Percentiles rank a stretch among this genome's conserved stretches.
These are phyloP conservation scores for Columbina picui DNA, from an alignment of 2,113 vertebrate species.

Conservation along the genomic window DNA sequence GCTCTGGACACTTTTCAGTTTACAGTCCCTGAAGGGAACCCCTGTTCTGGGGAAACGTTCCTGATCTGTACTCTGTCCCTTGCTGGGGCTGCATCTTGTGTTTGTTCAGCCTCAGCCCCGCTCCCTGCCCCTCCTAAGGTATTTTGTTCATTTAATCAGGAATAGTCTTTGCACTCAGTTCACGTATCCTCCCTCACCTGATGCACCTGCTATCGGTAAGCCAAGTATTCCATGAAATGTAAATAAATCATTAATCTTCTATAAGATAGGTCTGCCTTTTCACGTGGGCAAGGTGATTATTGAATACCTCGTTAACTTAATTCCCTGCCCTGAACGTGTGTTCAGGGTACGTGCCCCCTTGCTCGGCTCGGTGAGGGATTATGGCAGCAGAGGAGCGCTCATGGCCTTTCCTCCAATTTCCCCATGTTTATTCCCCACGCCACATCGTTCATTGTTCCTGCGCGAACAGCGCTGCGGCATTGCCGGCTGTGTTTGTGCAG, in stretches of 20 bases:
- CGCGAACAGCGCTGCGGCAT: fast-evolving
- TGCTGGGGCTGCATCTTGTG: background rate
- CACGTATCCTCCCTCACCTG: background rate
- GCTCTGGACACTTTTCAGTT: background rate
- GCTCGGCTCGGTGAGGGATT: background rate
- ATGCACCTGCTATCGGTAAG: background rate
- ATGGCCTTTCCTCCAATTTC: background rate
- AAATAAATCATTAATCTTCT: background rate
- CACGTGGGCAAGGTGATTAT: background rate
- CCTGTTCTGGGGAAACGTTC: background rate
- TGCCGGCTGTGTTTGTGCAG: background rate
- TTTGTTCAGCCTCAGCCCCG: background rate
- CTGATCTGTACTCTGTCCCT: constrained; percentile 2
- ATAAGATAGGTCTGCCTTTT: background rate
- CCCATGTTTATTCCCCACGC: background rate
- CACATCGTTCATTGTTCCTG: background rate
- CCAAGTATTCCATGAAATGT: background rate
- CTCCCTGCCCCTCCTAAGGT: background rate
- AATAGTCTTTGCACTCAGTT: constrained; percentile 11
- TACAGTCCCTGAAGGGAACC: background rate
- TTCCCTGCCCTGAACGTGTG: background rate
- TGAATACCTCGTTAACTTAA: background rate
- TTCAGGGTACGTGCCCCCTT: background rate
- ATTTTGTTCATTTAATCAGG: background rate
- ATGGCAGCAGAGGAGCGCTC: fast-evolving